These are phyloP conservation scores for Hydrozoanthus tunicans DNA, from an alignment of 64 coral and sea anemone species.

Conservation along the genomic window DNA sequence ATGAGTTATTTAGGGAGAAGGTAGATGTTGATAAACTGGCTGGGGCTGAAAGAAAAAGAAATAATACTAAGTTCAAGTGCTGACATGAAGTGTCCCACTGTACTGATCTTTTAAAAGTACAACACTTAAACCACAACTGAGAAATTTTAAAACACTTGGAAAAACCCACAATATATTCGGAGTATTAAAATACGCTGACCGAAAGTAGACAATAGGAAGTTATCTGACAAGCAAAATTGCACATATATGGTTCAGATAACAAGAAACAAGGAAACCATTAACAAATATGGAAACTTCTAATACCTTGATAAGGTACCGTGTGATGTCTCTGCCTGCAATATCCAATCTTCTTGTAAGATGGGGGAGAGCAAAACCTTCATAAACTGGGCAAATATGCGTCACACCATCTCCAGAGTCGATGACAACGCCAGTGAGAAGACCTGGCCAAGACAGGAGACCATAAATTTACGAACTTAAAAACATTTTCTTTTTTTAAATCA, in stretches of 20 bases:
- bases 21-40: no score
- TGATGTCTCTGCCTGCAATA: slow-evolving; percentile 95
- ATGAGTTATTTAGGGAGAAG: no score
- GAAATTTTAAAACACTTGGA: no score
- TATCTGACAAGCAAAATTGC: background rate
- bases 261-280: background rate
- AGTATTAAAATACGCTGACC: no score
- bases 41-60: no score
- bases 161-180: no score
- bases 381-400: slow-evolving; percentile 97
- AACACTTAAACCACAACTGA: no score
- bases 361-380: slow-evolving; percentile 96
- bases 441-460: slow-evolving; percentile 35
- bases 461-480: no score
- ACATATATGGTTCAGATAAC: background rate
- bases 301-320: slow-evolving; percentile 96
- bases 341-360: slow-evolving; percentile 95
- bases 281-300: background rate
- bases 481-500: no score
- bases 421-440: slow-evolving; percentile 92
- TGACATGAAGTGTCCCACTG: no score
- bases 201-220: background rate
- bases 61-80: no score
- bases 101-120: no score
- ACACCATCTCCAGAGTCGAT: slow-evolving; percentile 98